A percentile compares a stretch with the other conserved stretches of the same genome.
Evolutionary conservation across 2,797 vertebrate genomes (phyloP).

Genomic region (Melopsittacus undulatus): DNA sequence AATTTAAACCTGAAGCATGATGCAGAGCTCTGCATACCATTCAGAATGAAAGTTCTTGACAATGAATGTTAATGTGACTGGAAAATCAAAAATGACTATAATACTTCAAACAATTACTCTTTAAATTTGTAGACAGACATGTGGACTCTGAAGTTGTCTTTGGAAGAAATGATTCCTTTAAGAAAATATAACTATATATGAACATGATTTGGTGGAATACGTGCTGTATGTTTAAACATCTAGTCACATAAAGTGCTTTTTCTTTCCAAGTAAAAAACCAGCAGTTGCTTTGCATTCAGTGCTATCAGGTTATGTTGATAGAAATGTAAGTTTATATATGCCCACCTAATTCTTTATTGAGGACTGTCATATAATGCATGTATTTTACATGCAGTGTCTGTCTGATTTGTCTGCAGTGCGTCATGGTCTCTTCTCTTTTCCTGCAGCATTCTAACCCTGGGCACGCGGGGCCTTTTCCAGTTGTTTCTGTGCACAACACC

Average conservation of each 20-base stretch:
- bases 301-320: not conserved
- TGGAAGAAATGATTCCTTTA: not conserved
- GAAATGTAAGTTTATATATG: not conserved
- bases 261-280: not conserved
- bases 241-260: not conserved
- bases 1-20: constrained; percentile 17
- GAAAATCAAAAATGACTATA: not conserved
- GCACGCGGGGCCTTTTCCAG: constrained; percentile 95
- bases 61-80: not conserved
- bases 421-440: constrained; percentile 29
- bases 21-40: not conserved
- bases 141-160: not conserved
- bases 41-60: not conserved
- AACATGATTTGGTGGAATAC: not conserved
- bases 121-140: not conserved
- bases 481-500: constrained; percentile 93
- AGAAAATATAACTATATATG: not conserved
- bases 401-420: not conserved
- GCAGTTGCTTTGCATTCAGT: not conserved
- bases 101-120: not conserved
- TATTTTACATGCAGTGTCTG: not conserved
- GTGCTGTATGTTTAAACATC: not conserved
- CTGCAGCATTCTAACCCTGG: constrained; percentile 97
- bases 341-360: not conserved
- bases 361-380: not conserved